These are phyloP conservation scores for Prinia subflava DNA, from an alignment of 2,113 vertebrate genomes.

Conservation along the genomic window DNA sequence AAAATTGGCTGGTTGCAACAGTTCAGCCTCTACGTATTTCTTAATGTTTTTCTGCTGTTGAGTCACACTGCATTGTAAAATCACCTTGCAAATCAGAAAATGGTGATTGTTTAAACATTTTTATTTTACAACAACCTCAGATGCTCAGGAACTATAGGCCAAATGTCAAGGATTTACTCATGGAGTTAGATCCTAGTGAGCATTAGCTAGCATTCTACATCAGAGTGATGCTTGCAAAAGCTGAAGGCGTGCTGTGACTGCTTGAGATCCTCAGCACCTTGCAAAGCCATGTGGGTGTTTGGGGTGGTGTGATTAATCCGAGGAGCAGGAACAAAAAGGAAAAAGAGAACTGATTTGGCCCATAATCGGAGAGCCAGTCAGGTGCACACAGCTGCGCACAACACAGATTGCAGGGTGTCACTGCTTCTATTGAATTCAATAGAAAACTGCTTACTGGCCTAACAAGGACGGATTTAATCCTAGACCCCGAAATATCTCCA, in stretches of 20 bases:
- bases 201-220: neutral
- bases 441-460: conserved; percentile 13
- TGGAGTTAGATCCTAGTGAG: neutral
- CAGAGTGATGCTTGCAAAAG: neutral
- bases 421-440: neutral
- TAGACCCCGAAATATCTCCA: neutral
- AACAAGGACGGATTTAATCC: neutral
- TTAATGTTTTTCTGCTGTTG: neutral
- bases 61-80: neutral
- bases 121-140: neutral
- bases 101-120: neutral
- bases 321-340: neutral
- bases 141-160: neutral
- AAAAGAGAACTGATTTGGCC: neutral
- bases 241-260: neutral
- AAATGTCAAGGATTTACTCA: neutral
- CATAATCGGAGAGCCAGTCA: neutral
- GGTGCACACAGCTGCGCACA: neutral
- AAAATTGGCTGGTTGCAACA: neutral
- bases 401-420: neutral
- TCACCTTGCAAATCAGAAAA: neutral
- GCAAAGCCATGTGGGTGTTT: neutral
- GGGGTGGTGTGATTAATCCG: neutral
- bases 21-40: neutral
- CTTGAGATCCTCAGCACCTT: neutral